Evolutionary conservation across 23 tunicate genomes (phyloP).

Genomic region (Trididemnum clinides): DNA sequence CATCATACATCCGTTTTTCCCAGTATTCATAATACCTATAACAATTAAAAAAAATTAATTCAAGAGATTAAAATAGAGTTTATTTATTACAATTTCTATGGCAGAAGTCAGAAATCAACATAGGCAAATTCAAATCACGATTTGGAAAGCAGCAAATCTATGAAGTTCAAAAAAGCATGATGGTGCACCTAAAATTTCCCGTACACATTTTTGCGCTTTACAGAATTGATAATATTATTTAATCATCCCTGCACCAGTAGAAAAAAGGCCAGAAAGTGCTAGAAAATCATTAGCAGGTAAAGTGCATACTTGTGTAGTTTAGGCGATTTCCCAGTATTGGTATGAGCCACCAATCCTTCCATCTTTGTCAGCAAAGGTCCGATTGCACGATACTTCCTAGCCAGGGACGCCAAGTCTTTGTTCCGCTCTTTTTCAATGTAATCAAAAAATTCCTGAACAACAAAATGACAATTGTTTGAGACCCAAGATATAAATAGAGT

Average conservation of each 20-base stretch:
- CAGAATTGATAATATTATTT: too few relatives aligned
- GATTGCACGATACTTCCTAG: constrained; percentile 92
- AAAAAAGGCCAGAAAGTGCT: too few relatives aligned
- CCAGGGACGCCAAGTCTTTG: constrained; percentile 67
- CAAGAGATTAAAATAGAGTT: too few relatives aligned
- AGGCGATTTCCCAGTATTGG: constrained; percentile 91
- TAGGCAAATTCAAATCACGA: too few relatives aligned
- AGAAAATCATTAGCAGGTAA: neutral
- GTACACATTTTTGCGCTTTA: too few relatives aligned
- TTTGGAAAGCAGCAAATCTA: neutral
- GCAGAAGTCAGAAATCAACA: too few relatives aligned
- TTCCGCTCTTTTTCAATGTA: constrained; percentile 68
- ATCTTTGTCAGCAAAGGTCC: constrained; percentile 95
- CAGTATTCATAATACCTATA: constrained; percentile 84
- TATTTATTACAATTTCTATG: too few relatives aligned
- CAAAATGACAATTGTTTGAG: too few relatives aligned
- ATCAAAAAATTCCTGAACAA: constrained; percentile 82
- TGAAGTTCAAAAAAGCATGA: neutral
- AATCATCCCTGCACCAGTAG: too few relatives aligned
- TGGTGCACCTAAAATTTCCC: neutral
- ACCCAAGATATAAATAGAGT: too few relatives aligned
- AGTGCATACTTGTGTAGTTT: constrained; percentile 49
- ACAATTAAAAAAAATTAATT: too few relatives aligned
- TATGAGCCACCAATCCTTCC: constrained; percentile 96
- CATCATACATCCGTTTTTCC: constrained; percentile 83